Evolutionary conservation across 2,888 invertebrate species (phyloP).

Genomic region (Torymus tubicola): DNA sequence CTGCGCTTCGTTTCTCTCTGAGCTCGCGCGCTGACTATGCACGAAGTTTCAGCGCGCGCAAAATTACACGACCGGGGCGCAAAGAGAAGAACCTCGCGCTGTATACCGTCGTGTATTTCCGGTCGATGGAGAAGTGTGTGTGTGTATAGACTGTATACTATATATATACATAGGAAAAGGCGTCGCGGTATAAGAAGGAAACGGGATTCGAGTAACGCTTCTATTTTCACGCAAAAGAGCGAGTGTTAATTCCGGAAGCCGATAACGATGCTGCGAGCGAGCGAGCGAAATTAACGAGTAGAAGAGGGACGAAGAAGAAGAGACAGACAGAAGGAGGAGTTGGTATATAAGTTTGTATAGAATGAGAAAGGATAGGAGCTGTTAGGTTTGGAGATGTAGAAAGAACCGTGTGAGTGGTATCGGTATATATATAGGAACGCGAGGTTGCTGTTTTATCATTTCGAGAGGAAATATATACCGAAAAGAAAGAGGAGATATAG

Average conservation of each 20-base stretch:
- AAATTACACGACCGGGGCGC: constrained; percentile 24
- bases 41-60: background rate
- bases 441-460: constrained; percentile 12
- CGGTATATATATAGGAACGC: background rate
- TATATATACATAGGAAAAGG: too few relatives aligned
- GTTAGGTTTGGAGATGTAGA: background rate
- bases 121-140: constrained; percentile 1
- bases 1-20: background rate
- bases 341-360: background rate
- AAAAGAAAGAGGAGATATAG: background rate
- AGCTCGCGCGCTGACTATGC: constrained; percentile 33
- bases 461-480: background rate
- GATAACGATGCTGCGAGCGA: constrained; percentile 26
- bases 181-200: too few relatives aligned
- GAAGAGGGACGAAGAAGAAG: too few relatives aligned
- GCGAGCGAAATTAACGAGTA: constrained; percentile 34
- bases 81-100: background rate
- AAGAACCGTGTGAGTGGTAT: background rate
- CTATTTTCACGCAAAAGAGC: constrained; percentile 20
- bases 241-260: constrained; percentile 24
- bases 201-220: background rate
- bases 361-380: background rate
- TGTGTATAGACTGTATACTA: too few relatives aligned
- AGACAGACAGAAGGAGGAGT: background rate
- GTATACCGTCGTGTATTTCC: constrained; percentile 7